Conservation (phyloP, 2,113 vertebrate species). For the Vireo altiloquus region DNA sequence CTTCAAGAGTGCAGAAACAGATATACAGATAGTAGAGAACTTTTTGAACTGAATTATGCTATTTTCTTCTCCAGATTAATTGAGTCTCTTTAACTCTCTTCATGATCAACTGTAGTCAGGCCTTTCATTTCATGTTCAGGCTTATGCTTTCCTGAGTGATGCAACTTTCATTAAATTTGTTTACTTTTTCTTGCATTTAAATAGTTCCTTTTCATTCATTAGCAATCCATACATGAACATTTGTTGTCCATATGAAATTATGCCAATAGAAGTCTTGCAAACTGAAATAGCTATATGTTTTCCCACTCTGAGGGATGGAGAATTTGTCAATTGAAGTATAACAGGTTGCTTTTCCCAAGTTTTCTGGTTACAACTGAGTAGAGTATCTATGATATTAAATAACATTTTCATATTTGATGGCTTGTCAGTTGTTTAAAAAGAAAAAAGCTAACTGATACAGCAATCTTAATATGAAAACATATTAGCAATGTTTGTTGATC, state of each 20-base stretch:
- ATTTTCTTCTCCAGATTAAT: background rate
- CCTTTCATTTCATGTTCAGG: constrained; percentile 27
- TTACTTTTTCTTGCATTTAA: constrained; percentile 13
- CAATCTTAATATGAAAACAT: background rate
- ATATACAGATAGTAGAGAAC: background rate
- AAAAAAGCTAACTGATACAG: background rate
- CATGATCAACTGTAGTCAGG: background rate
- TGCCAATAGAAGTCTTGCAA: background rate
- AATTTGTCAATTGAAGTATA: constrained; percentile 13
- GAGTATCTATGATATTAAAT: constrained; percentile 38
- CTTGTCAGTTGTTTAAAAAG: background rate
- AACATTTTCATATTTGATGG: background rate
- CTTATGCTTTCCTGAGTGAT: background rate
- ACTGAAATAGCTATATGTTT: constrained; percentile 27
- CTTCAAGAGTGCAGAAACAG: background rate
- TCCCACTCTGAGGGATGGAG: background rate
- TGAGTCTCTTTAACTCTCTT: constrained; percentile 19
- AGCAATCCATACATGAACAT: background rate
- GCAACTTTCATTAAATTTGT: background rate
- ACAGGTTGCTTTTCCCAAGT: constrained; percentile 16
- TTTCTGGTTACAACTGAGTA: background rate
- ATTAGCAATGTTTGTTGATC: background rate
- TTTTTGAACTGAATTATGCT: background rate
- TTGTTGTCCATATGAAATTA: constrained; percentile 36
- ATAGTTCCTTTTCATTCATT: constrained; percentile 24